Evolutionary conservation across 1,140 invertebrate genomes (phyloP).

Genomic region (Trissolcus basalis): DNA sequence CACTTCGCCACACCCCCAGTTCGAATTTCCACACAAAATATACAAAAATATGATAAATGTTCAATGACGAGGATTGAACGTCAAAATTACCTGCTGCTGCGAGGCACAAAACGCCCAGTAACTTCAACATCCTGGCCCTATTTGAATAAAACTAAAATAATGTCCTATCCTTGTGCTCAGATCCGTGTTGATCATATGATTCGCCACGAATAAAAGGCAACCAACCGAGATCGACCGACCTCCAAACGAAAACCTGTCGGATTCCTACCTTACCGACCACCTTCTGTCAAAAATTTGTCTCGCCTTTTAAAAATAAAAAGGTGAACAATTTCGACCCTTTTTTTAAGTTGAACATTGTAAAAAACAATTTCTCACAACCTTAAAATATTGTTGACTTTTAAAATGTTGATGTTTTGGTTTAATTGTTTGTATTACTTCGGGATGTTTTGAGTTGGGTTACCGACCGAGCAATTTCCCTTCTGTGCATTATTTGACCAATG

Average conservation of each 20-base stretch:
- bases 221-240: neutral
- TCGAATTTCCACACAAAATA: neutral
- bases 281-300: no score
- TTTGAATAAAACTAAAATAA: conserved; percentile 31
- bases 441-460: no score
- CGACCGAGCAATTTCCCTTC: conserved; percentile 1
- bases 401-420: neutral
- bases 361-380: no score
- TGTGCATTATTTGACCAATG: neutral
- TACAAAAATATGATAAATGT: neutral
- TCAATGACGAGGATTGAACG: neutral
- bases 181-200: conserved; percentile 53
- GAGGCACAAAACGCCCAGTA: conserved; percentile 20
- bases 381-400: no score
- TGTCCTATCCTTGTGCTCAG: conserved; percentile 20
- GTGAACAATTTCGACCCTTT: no score
- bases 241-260: neutral
- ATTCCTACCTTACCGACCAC: conserved; percentile 20
- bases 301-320: neutral
- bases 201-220: conserved; percentile 26
- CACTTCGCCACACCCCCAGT: conserved; percentile 33
- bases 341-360: no score
- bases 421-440: no score
- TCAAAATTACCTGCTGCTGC: conserved; percentile 35
- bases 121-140: conserved; percentile 25